Percentiles rank a stretch among this genome's conserved stretches.
phyloP scores from a whole-genome alignment of 2,888 invertebrate species.

The Drosophila quinaria region DNA sequence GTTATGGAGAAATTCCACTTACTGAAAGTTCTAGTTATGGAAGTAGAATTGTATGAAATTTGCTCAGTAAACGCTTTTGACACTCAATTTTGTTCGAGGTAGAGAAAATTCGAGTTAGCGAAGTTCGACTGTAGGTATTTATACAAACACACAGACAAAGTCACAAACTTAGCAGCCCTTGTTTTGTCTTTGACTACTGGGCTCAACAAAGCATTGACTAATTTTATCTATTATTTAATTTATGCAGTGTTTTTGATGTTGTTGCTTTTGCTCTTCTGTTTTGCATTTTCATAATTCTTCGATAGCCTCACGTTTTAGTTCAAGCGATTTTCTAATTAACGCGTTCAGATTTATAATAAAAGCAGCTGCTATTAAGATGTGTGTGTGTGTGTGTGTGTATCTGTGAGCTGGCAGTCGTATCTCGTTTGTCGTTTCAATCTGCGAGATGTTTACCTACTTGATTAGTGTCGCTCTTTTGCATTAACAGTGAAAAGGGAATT shows the following conservation, averaged over 20 bases:
- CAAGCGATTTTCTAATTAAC: slow-evolving; percentile 68
- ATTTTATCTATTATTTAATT: slow-evolving; percentile 66
- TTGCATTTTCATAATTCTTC: slow-evolving; percentile 66
- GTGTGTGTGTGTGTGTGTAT: slow-evolving; percentile 41
- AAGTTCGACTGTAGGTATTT: too few relatives aligned
- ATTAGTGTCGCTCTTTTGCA: slow-evolving; percentile 55
- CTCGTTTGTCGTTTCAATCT: slow-evolving; percentile 31
- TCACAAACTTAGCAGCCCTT: background rate
- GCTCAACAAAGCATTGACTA: slow-evolving; percentile 23
- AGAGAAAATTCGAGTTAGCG: too few relatives aligned
- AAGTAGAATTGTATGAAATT: too few relatives aligned
- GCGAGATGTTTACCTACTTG: slow-evolving; percentile 36
- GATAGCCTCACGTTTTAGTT: slow-evolving; percentile 58
- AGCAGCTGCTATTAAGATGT: slow-evolving; percentile 22
- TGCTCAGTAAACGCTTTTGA: too few relatives aligned
- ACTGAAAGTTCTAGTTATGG: too few relatives aligned
- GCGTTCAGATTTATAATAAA: slow-evolving; percentile 53
- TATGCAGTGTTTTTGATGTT: slow-evolving; percentile 48
- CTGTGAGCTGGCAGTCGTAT: slow-evolving; percentile 41
- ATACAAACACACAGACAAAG: background rate
- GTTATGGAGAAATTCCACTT: too few relatives aligned
- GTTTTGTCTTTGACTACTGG: background rate
- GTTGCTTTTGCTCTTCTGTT: slow-evolving; percentile 24
- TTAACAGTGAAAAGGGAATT: slow-evolving; percentile 19
- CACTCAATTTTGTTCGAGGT: too few relatives aligned